Conservation (phyloP, 2,113 vertebrate species). For the Montifringilla adamsi region DNA sequence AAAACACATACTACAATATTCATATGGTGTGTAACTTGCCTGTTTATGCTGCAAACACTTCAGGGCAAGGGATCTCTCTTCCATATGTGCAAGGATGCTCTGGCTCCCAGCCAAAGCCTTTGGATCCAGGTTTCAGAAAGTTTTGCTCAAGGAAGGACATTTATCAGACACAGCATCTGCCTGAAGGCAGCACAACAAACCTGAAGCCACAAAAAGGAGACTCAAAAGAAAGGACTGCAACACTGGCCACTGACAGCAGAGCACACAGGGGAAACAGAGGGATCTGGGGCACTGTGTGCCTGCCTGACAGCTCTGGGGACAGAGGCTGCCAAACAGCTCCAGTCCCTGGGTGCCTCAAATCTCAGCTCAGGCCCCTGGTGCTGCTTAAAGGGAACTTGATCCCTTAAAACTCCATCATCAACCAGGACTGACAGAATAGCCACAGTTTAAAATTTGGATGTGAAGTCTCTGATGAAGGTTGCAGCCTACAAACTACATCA, state of each 20-base stretch:
- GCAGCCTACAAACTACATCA: not conserved
- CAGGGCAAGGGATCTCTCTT: not conserved
- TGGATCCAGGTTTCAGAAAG: not conserved
- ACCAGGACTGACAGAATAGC: not conserved
- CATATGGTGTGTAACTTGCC: not conserved
- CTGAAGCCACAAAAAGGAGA: not conserved
- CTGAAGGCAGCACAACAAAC: not conserved
- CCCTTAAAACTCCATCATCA: not conserved
- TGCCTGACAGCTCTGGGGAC: not conserved
- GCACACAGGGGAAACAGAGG: rapidly evolving
- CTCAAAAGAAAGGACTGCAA: not conserved
- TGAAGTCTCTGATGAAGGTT: not conserved
- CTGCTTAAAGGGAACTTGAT: not conserved
- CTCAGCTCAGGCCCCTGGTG: rapidly evolving
- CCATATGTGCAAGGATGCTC: not conserved
- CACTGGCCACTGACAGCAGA: not conserved
- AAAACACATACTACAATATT: not conserved
- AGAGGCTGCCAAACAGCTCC: not conserved
- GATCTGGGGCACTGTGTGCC: not conserved
- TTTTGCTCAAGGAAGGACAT: not conserved
- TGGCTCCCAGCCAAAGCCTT: not conserved
- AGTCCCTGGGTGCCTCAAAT: not conserved
- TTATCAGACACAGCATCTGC: not conserved
- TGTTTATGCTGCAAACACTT: not conserved
- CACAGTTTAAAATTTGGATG: not conserved